Conservation (phyloP, 1,140 invertebrate genomes). For the Mercenaria mercenaria region DNA sequence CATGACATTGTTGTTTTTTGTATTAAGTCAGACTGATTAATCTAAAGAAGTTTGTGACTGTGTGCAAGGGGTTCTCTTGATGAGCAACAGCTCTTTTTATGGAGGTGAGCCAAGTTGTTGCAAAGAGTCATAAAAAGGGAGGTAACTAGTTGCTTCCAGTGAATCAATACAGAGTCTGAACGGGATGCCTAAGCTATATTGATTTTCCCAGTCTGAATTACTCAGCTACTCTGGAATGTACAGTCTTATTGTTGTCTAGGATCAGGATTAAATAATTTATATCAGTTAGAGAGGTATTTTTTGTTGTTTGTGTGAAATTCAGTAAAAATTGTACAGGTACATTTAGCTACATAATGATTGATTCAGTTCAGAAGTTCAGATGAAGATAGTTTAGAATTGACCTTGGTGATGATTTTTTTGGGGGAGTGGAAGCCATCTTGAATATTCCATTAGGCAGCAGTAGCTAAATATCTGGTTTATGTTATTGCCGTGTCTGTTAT, state of each 20-base stretch:
- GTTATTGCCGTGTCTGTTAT: too few species aligned
- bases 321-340: too few species aligned
- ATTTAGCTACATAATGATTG: too few species aligned
- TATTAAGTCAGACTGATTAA: too few species aligned
- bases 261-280: neutral
- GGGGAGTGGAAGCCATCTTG: conserved; percentile 5
- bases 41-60: too few species aligned
- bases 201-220: neutral
- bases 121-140: neutral
- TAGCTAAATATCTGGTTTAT: too few species aligned
- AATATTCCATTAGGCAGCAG: conserved; percentile 22
- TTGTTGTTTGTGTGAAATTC: neutral
- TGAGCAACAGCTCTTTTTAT: too few species aligned
- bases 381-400: neutral
- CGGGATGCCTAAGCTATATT: neutral
- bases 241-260: neutral
- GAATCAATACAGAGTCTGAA: neutral
- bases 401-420: neutral
- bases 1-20: too few species aligned
- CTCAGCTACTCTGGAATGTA: conserved; percentile 22
- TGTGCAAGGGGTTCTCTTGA: too few species aligned
- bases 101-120: neutral
- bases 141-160: neutral
- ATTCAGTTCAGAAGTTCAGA: too few species aligned
- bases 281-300: neutral